These are phyloP conservation scores for Steinernema hermaphroditum DNA, from an alignment of 2,888 invertebrate genomes.

Conservation along the genomic window DNA sequence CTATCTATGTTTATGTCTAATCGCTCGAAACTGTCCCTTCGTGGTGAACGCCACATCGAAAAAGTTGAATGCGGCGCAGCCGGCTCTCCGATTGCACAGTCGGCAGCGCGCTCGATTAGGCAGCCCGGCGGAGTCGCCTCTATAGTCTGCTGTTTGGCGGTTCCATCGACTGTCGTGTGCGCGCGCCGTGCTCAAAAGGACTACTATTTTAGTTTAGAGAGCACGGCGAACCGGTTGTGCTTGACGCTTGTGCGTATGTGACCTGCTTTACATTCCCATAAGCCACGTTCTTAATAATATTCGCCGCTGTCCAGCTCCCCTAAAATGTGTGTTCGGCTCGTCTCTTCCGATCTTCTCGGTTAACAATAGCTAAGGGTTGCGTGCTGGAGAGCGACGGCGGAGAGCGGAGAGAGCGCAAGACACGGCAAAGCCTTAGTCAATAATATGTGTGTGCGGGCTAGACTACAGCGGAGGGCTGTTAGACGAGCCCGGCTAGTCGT, in stretches of 20 bases:
- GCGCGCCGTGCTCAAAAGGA: too few relatives aligned
- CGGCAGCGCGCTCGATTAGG: neutral
- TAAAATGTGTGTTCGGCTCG: too few relatives aligned
- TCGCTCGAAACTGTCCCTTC: constrained; percentile 9
- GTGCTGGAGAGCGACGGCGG: neutral
- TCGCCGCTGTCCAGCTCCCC: too few relatives aligned
- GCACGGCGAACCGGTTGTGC: too few relatives aligned
- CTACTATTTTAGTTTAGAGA: too few relatives aligned
- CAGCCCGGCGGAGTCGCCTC: neutral
- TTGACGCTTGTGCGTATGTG: too few relatives aligned
- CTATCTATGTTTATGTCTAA: constrained; percentile 2
- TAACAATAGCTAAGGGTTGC: too few relatives aligned
- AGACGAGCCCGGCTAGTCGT: neutral
- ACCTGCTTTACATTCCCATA: too few relatives aligned
- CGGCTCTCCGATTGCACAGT: neutral
- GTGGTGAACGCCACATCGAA: neutral
- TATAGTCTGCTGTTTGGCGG: too few relatives aligned
- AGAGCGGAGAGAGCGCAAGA: neutral
- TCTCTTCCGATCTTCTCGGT: too few relatives aligned
- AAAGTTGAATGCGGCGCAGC: constrained; percentile 16
- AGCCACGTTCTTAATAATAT: too few relatives aligned
- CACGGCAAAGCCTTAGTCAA: constrained; percentile 27
- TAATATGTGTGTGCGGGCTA: constrained; percentile 9
- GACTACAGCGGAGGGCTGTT: constrained; percentile 9
- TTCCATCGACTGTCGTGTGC: too few relatives aligned